These are phyloP conservation scores for Ammospiza nelsoni DNA, from an alignment of 2,113 vertebrate species.

Conservation along the genomic window DNA sequence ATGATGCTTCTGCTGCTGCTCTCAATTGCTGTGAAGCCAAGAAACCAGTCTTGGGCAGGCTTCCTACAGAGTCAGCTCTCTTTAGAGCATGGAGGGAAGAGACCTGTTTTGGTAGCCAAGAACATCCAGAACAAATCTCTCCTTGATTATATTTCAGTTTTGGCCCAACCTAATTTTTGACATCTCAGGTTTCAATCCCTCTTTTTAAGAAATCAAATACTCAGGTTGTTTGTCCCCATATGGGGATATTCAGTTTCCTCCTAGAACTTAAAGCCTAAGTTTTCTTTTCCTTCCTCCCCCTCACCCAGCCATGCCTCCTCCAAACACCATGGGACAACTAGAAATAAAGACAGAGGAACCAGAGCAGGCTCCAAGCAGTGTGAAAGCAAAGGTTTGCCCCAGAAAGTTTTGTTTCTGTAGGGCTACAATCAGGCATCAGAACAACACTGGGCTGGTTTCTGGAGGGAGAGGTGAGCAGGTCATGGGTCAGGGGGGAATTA, in stretches of 20 bases:
- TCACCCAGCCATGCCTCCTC: not conserved
- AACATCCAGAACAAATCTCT: not conserved
- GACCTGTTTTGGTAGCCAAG: not conserved
- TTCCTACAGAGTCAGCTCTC: not conserved
- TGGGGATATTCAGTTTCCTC: not conserved
- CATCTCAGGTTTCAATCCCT: not conserved
- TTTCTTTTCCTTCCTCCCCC: not conserved
- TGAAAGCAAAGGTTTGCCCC: not conserved
- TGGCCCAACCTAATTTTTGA: not conserved
- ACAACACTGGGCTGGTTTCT: not conserved
- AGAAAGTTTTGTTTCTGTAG: not conserved
- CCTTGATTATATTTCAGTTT: not conserved
- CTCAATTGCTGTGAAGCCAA: not conserved
- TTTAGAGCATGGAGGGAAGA: not conserved
- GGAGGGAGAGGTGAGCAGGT: not conserved
- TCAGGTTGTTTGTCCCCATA: not conserved
- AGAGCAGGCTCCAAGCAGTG: not conserved
- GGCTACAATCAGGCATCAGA: not conserved
- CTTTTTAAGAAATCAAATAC: not conserved
- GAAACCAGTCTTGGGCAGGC: not conserved
- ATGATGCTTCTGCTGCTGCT: not conserved
- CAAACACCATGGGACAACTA: not conserved
- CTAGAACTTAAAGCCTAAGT: not conserved
- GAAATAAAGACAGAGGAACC: not conserved
- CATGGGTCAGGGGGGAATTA: not conserved